phyloP scores from a whole-genome alignment of 2,888 invertebrate species.

The Euzophera pinguis region DNA sequence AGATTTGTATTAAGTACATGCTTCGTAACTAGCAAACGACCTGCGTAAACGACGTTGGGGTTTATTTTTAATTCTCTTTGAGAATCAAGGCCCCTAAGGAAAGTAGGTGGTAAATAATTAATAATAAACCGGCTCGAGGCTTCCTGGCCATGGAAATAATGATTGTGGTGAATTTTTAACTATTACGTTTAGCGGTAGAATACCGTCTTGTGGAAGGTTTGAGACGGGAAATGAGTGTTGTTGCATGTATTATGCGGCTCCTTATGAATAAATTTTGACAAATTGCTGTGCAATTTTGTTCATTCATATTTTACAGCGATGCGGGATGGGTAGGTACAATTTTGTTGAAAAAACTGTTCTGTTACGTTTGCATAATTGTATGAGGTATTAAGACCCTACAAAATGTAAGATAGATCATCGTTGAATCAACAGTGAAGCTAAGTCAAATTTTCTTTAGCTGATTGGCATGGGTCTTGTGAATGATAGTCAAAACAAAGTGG shows the following conservation, averaged over 20 bases:
- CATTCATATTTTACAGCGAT: background rate
- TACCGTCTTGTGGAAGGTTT: conserved; percentile 28
- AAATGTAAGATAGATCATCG: too few relatives aligned
- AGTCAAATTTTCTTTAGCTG: too few relatives aligned
- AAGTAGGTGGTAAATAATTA: conserved; percentile 48
- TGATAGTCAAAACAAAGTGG: too few relatives aligned
- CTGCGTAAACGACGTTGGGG: conserved; percentile 24
- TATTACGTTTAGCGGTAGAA: conserved; percentile 40
- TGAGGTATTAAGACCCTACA: too few relatives aligned
- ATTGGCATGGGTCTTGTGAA: too few relatives aligned
- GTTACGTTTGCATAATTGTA: too few relatives aligned
- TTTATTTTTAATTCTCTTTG: conserved; percentile 41
- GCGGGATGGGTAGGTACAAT: background rate
- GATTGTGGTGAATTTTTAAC: conserved; percentile 49
- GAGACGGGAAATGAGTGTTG: background rate
- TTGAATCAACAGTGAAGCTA: too few relatives aligned
- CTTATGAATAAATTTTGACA: background rate
- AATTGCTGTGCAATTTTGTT: background rate
- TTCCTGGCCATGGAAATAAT: conserved; percentile 45
- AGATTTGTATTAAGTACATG: too few relatives aligned
- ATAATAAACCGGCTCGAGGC: conserved; percentile 42
- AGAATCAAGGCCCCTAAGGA: conserved; percentile 39
- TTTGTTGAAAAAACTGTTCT: background rate
- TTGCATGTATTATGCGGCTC: background rate
- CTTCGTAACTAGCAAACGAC: conserved; percentile 15